phyloP scores from a whole-genome alignment of 2,888 invertebrate genomes.

The Tenthredo scrophulariae region DNA sequence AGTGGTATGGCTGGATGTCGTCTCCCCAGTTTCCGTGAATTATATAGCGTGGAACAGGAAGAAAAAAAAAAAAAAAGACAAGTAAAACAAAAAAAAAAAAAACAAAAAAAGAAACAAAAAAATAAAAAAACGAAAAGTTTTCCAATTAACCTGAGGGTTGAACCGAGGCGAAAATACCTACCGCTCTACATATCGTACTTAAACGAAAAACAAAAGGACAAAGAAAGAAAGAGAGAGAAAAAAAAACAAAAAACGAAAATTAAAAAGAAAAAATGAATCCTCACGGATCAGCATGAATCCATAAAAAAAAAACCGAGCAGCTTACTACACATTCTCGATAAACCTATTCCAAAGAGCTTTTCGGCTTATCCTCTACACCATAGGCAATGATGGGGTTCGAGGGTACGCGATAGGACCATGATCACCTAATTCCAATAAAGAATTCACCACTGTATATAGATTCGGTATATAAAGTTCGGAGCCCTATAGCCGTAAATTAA shows the following conservation, averaged over 20 bases:
- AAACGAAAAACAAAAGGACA: background rate
- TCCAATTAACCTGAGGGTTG: constrained; percentile 5
- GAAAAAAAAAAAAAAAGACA: background rate
- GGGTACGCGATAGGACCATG: constrained; percentile 19
- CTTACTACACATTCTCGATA: constrained; percentile 16
- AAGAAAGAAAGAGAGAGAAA: background rate
- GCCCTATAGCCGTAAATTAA: background rate
- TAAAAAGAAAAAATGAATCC: background rate
- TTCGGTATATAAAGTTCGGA: background rate
- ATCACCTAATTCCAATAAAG: constrained; percentile 30
- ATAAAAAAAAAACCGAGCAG: constrained; percentile 5
- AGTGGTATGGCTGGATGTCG: background rate
- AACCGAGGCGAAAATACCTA: constrained; percentile 9
- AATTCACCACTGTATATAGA: background rate
- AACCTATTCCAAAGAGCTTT: constrained; percentile 13
- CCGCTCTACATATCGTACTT: background rate
- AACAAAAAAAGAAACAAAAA: background rate
- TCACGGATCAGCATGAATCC: background rate
- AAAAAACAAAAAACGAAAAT: background rate
- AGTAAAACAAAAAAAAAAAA: background rate
- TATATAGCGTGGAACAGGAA: background rate
- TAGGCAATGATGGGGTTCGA: background rate
- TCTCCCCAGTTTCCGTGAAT: constrained; percentile 5
- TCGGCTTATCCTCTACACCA: constrained; percentile 39
- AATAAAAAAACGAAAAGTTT: background rate